Base-by-base conservation (phyloP, 2,888 invertebrate genomes). In the Lasioglossum figueresi region DNA sequence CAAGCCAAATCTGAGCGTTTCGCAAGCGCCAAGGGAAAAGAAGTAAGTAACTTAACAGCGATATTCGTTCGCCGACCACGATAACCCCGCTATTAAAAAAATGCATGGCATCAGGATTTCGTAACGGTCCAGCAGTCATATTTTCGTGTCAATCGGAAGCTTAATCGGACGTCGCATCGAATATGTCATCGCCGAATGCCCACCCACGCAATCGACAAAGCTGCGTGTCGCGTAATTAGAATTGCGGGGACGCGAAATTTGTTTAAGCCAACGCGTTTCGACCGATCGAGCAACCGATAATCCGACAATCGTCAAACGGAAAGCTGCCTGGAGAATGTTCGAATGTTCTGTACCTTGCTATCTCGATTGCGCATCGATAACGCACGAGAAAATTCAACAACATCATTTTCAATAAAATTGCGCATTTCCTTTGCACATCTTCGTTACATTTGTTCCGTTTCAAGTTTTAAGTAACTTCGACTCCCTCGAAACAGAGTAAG, bases 121-220 rank as follows among this genome's bases (percentile, higher is more conserved):
- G 66, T 34, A 66, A 66, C 37, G 68, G 12, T 40, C 68, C 37
- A 5, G 34, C 40, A n/a, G 6, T 56, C 74, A 4, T 4, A 43
- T 76, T 59, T 76, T 40, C 56, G 31, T 63, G 63, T 45, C 31
- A 31, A 76, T 76, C 76, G 76, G 43, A 43, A 72, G 76, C 45
- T 77, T 77, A 77, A 81, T 81, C 76, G 72, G 48, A 81, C 72
- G 81, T 77, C 77, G 52, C 71, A 31, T 43, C 81, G 48, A 66
- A 77, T 81, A 71, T 66, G 76, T 81, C 81, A 80, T 59, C 37
- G 52, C 23, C 80, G 48, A 52, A 70, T n/a, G 27, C 27, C 14
- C 43, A 43, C 70, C 31, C 52, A 45, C 37, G 72, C 48, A 12
- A 66, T 27, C 40, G 72, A n/a, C 45, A 37, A 34, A 48, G 77